Base-by-base conservation (phyloP, 2,888 invertebrate genomes). In the Eupsilia transversa region DNA sequence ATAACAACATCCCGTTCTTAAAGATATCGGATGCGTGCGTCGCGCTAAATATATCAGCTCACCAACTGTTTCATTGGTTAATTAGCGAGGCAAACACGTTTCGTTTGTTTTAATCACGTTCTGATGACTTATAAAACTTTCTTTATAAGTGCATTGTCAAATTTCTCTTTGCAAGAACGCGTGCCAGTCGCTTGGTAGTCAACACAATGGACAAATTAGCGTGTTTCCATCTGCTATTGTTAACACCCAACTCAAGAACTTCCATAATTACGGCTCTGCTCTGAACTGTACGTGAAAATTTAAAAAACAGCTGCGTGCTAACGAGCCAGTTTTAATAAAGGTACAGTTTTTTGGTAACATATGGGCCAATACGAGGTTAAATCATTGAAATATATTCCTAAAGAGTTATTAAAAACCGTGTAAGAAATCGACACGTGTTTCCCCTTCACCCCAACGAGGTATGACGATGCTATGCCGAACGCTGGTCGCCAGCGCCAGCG, bases 121-220 rank as follows among this genome's bases (percentile, higher is more conserved):
- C 89, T 90, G 91, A 91, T 91, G 91, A 91, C 91, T 93, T 89
- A 91, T 92, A 91, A 92, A 91, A 93, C 96, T 96, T 96, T 96
- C 96, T 94, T 95, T 89, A 89, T 91, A 91, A 93, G 91, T 93
- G 93, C 92, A 94, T 94, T 94, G 94, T 95, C 93, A 91, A 94
- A 95, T 95, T 95, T 96, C 95, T 92, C 94, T 91, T 93, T 87
- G 86, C 87, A 87, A 83, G 86, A 88, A 89, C 88, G 89, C 89
- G 88, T 90, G 89, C 87, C 88, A 65, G 89, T 91, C 89, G 87
- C 87, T 91, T 77, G 54, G 52, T 68, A 75, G 72, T 63, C 86
- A 76, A 81, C 90, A 94, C 94, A 94, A 93, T 94, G 91, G 91
- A 88, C 90, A 89, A 93, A 93, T 94, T 93, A 93, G 90, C 91